Percentiles rank a stretch among this genome's conserved stretches.
Conservation (phyloP, 1,140 invertebrate genomes). For the Octopus sinensis region DNA sequence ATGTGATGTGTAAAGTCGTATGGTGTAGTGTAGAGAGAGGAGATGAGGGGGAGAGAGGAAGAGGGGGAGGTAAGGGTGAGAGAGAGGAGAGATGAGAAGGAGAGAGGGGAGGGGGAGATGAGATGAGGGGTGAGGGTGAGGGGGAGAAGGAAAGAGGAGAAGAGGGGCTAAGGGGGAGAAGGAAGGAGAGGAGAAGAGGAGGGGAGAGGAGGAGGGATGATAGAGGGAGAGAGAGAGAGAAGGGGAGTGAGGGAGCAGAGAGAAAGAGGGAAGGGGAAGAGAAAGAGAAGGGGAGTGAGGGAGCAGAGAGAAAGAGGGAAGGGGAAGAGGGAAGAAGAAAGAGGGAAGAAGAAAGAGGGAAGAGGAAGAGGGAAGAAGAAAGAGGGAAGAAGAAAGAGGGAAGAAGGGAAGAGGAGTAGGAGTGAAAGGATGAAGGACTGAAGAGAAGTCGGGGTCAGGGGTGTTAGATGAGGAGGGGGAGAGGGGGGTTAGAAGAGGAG, state of each 20-base stretch:
- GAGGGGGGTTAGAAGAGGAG: too few relatives aligned
- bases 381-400: too few relatives aligned
- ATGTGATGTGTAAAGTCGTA: too few relatives aligned
- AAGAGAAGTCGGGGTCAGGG: too few relatives aligned
- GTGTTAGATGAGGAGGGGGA: too few relatives aligned
- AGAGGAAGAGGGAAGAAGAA: too few relatives aligned
- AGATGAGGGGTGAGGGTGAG: too few relatives aligned
- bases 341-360: conserved; percentile 1
- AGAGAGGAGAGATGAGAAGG: conserved; percentile 1
- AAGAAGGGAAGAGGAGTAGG: not conserved
- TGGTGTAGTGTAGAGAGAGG: too few relatives aligned
- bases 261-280: conserved; percentile 1
- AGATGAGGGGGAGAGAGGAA: conserved; percentile 3
- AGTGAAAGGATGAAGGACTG: not conserved
- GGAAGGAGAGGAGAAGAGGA: too few relatives aligned
- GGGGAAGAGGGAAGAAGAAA: too few relatives aligned
- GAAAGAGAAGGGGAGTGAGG: not conserved
- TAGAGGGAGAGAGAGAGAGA: conserved; percentile 3
- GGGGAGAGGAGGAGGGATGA: conserved; percentile 6
- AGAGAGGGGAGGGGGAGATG: too few relatives aligned
- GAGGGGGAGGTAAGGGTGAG: not conserved
- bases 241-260: not conserved
- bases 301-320: not conserved
- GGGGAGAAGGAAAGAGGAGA: too few relatives aligned
- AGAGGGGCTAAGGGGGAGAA: not conserved